Evolutionary conservation across 2,797 vertebrate genomes (phyloP).

Genomic region (Austrolebias charrua): DNA sequence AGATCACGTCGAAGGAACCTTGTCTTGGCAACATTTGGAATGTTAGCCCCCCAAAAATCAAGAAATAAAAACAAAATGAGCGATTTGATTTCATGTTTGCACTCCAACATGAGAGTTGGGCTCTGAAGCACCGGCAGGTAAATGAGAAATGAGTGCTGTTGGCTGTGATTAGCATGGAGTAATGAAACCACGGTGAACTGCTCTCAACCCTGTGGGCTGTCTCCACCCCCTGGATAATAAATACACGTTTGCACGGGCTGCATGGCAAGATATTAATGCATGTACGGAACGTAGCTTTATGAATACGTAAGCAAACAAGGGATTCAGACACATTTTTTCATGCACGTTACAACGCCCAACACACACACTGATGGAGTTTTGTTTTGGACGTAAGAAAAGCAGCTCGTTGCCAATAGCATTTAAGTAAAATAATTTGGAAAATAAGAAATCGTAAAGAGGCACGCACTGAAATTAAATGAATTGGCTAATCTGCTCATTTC

Average conservation of each 20-base stretch:
- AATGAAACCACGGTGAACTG: constrained; percentile 42
- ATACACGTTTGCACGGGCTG: constrained; percentile 10
- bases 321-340: constrained; percentile 3
- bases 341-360: neutral
- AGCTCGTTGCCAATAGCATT: neutral
- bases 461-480: neutral
- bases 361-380: constrained; percentile 1
- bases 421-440: neutral
- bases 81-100: constrained; percentile 38
- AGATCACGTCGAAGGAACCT: constrained; percentile 53
- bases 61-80: constrained; percentile 11
- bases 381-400: neutral
- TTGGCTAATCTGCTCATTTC: neutral
- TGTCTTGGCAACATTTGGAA: constrained; percentile 38
- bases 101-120: constrained; percentile 40
- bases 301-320: constrained; percentile 9
- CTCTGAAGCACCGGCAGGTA: constrained; percentile 33
- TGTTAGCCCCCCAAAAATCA: constrained; percentile 1
- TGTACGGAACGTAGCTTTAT: neutral
- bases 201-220: constrained; percentile 29
- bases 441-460: neutral
- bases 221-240: constrained; percentile 24
- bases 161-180: constrained; percentile 54
- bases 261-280: constrained; percentile 6
- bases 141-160: constrained; percentile 51